Evolutionary conservation across 2,888 invertebrate genomes (phyloP).

Genomic region (Morinoia aosen): DNA sequence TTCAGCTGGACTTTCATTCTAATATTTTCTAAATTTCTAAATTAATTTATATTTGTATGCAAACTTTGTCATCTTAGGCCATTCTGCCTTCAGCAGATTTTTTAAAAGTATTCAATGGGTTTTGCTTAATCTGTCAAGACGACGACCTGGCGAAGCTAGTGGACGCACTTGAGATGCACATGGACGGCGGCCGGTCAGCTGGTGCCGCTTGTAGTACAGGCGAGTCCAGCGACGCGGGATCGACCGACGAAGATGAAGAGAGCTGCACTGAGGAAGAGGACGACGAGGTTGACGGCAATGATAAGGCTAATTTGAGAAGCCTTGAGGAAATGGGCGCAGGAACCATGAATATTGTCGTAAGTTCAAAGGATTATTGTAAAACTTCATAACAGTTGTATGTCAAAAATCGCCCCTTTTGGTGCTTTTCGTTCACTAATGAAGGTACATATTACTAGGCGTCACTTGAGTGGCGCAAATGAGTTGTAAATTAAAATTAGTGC

Average conservation of each 20-base stretch:
- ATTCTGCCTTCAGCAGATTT: not conserved
- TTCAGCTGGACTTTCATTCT: no score
- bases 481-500: no score
- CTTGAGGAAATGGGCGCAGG: slow-evolving; percentile 19
- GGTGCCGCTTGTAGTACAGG: not conserved
- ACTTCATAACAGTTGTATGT: not conserved
- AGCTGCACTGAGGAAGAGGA: not conserved
- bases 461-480: not conserved
- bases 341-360: slow-evolving; percentile 36
- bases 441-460: not conserved
- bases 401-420: not conserved
- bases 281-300: not conserved
- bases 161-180: slow-evolving; percentile 46
- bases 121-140: not conserved
- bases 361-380: not conserved
- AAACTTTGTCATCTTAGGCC: not conserved
- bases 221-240: not conserved
- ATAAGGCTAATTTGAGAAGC: not conserved
- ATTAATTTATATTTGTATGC: not conserved
- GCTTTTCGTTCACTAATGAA: not conserved
- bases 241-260: not conserved
- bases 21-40: not conserved
- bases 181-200: slow-evolving; percentile 16
- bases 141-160: slow-evolving; percentile 51
- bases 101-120: not conserved